phyloP scores from a whole-genome alignment of 2,113 vertebrate genomes.

The Pelodiscus sinensis region DNA sequence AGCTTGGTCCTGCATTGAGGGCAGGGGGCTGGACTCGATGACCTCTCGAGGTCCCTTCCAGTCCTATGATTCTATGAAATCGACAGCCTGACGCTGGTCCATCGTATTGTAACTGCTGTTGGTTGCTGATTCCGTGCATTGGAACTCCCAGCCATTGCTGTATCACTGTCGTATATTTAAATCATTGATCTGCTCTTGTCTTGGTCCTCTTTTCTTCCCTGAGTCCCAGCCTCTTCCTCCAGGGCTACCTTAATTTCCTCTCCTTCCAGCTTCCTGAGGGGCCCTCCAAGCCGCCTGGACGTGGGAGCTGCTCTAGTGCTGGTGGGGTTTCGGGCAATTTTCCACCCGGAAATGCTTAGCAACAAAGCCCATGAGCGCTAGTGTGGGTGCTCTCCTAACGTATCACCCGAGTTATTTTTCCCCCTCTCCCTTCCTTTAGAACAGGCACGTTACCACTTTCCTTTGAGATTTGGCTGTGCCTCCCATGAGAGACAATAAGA shows the following conservation, averaged over 20 bases:
- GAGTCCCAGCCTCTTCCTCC: background rate
- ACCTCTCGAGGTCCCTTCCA: too few species aligned
- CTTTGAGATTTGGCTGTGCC: background rate
- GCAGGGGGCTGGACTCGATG: too few species aligned
- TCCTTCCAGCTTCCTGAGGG: background rate
- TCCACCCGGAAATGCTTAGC: background rate
- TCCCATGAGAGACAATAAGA: background rate
- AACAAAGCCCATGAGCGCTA: background rate
- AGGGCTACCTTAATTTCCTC: background rate
- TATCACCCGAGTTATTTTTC: background rate
- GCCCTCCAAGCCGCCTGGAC: background rate
- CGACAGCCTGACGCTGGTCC: background rate
- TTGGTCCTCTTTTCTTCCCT: background rate
- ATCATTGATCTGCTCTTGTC: background rate
- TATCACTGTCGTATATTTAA: background rate
- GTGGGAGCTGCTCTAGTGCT: background rate
- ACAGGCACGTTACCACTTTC: background rate
- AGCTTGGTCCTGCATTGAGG: too few species aligned
- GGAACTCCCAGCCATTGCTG: background rate
- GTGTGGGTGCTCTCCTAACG: background rate
- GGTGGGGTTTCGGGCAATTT: background rate
- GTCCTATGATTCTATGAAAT: too few species aligned
- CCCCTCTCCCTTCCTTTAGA: background rate
- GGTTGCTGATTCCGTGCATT: background rate
- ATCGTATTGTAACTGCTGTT: background rate